These are phyloP conservation scores for Acestrorhynchus altus DNA, from an alignment of 2,797 vertebrate species.

Conservation along the genomic window DNA sequence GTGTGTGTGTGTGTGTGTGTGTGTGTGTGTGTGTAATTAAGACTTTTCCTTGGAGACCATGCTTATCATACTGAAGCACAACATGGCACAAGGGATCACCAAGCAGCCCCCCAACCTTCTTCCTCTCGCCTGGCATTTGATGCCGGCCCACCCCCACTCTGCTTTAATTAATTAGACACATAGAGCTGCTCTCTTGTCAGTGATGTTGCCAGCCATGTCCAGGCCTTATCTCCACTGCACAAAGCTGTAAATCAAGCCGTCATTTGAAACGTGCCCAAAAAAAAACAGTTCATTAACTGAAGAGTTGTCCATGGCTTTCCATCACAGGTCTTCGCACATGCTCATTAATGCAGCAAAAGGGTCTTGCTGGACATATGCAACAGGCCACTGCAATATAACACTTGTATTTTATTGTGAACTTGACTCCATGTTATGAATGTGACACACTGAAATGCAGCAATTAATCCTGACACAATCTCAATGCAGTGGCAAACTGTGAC, in stretches of 20 bases:
- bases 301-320: conserved; percentile 34
- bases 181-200: conserved; percentile 69
- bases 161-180: conserved; percentile 78
- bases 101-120: conserved; percentile 25
- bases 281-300: conserved; percentile 71
- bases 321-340: conserved; percentile 2
- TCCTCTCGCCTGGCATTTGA: conserved; percentile 39
- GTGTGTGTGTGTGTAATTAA: conserved; percentile 48
- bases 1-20: conserved; percentile 8
- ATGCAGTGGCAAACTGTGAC: not conserved
- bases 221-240: conserved; percentile 73
- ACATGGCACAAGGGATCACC: conserved; percentile 22
- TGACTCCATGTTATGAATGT: not conserved
- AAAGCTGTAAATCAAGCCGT: conserved; percentile 76
- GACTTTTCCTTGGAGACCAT: conserved; percentile 48
- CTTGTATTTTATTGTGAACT: not conserved
- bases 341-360: conserved; percentile 11
- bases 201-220: conserved; percentile 72
- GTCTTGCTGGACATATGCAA: not conserved
- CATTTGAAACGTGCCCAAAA: conserved; percentile 66
- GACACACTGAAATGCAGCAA: not conserved
- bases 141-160: conserved; percentile 21
- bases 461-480: not conserved
- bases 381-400: not conserved
- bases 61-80: conserved; percentile 35